These are phyloP conservation scores for Neocrepidodera transversa DNA, from an alignment of 2,888 invertebrate genomes.

Conservation along the genomic window DNA sequence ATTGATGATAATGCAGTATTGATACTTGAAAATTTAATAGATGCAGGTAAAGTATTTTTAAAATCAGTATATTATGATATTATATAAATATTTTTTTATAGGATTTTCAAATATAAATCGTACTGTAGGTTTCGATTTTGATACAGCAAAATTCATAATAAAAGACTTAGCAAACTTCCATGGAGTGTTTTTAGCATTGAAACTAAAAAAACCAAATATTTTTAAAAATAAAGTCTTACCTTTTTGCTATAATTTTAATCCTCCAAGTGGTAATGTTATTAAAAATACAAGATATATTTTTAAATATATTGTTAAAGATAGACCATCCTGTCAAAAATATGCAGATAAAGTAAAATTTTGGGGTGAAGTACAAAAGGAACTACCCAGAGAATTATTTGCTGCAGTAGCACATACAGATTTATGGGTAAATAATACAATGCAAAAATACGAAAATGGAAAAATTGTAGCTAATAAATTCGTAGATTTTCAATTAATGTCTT, in stretches of 20 bases:
- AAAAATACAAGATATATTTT: not conserved
- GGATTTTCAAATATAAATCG: slow-evolving; percentile 63
- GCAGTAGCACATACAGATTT: slow-evolving; percentile 65
- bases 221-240: slow-evolving; percentile 56
- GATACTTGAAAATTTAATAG: slow-evolving; percentile 35
- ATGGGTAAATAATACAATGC: slow-evolving; percentile 68
- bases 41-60: slow-evolving; percentile 19
- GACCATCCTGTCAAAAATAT: slow-evolving; percentile 2
- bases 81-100: slow-evolving; percentile 5
- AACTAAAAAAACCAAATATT: slow-evolving; percentile 57
- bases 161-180: slow-evolving; percentile 64
- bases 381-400: slow-evolving; percentile 53
- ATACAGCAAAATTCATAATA: slow-evolving; percentile 60
- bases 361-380: slow-evolving; percentile 1
- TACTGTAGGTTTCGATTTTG: slow-evolving; percentile 61
- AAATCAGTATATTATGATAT: too few relatives aligned
- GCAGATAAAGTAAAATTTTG: slow-evolving; percentile 8
- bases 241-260: slow-evolving; percentile 37
- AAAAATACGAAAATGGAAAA: slow-evolving; percentile 54
- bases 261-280: slow-evolving; percentile 1
- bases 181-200: slow-evolving; percentile 63
- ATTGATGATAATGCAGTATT: slow-evolving; percentile 35
- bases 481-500: slow-evolving; percentile 66
- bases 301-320: slow-evolving; percentile 17
- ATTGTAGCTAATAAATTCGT: slow-evolving; percentile 58